Percentiles rank a stretch among this genome's conserved stretches.
phyloP scores from a whole-genome alignment of 2,113 vertebrate genomes.

The Xenopus tropicalis region UCB_Xtro_10.0 CM004446.2:12622001-12622500 shows the following conservation, averaged over 20 bases:
- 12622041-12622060: constrained; percentile 16
- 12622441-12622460: constrained; percentile 17
- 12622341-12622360: constrained; percentile 54
- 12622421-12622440: constrained; percentile 56
- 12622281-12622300: constrained; percentile 53
- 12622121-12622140: constrained; percentile 18
- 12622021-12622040: constrained; percentile 17
- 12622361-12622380: constrained; percentile 58
- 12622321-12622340: constrained; percentile 53
- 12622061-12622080: constrained; percentile 27
- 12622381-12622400: constrained; percentile 56
- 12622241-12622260: constrained; percentile 55
- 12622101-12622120: constrained; percentile 5
- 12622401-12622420: constrained; percentile 52
- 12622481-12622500: too few relatives aligned
- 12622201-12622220: constrained; percentile 9
- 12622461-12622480: not conserved
- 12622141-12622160: constrained; percentile 44
- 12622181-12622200: constrained; percentile 13
- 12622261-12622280: constrained; percentile 53
- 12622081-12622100: constrained; percentile 9
- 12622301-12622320: constrained; percentile 63
- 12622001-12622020: constrained; percentile 17
- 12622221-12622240: constrained; percentile 44
- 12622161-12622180: constrained; percentile 43